Percentiles rank a stretch among this genome's conserved stretches.
Evolutionary conservation across 1,140 invertebrate species (phyloP).

Genomic region (Daktulosphaira vitifoliae): DNA sequence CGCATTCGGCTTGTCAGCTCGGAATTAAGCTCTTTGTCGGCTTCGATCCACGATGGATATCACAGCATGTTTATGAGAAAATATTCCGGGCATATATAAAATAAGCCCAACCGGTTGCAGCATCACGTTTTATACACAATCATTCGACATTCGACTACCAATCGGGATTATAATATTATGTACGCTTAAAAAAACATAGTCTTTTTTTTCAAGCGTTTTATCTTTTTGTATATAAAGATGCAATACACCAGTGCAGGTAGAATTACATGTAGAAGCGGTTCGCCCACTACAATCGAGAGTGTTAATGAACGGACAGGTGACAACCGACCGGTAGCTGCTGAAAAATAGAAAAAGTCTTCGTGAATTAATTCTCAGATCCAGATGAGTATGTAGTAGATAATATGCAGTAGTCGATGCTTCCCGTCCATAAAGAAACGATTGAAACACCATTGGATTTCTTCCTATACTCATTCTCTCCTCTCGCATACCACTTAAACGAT

Average conservation of each 20-base stretch:
- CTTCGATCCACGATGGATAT: conserved; percentile 18
- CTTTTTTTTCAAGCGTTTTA: too few relatives aligned
- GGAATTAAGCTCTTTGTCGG: conserved; percentile 29
- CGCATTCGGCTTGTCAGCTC: conserved; percentile 22
- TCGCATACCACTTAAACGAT: too few relatives aligned
- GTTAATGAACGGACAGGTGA: conserved; percentile 33
- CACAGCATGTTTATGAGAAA: conserved; percentile 5
- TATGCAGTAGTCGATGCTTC: too few relatives aligned
- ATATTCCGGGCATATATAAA: not conserved
- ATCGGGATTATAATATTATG: conserved; percentile 28
- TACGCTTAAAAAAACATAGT: not conserved
- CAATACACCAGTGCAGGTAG: too few relatives aligned
- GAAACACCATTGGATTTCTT: too few relatives aligned
- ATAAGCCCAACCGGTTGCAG: conserved; percentile 30
- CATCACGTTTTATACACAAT: not conserved
- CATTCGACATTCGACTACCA: conserved; percentile 17
- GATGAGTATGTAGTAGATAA: too few relatives aligned
- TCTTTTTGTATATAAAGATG: too few relatives aligned
- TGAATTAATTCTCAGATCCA: too few relatives aligned
- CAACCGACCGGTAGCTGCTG: conserved; percentile 1
- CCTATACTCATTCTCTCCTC: too few relatives aligned
- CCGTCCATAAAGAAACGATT: too few relatives aligned
- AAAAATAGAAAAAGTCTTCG: too few relatives aligned
- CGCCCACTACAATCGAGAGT: conserved; percentile 16
- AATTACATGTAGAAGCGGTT: not conserved